These are phyloP conservation scores for Myotis lucifugus DNA, from an alignment of 2,113 vertebrate genomes.

Conservation along the genomic window DNA sequence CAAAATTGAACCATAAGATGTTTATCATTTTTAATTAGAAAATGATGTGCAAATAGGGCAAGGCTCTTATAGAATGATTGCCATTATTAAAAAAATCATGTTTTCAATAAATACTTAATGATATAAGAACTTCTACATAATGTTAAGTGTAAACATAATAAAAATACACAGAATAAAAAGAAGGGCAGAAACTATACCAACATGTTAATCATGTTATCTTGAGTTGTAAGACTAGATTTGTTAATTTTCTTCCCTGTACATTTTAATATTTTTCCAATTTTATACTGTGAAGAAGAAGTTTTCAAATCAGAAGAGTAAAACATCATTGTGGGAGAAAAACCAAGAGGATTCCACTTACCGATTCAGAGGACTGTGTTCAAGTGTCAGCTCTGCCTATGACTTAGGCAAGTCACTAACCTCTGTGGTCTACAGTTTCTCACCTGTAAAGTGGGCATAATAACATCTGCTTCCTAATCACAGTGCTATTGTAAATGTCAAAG, in stretches of 20 bases:
- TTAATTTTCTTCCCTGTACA: neutral
- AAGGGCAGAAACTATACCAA: neutral
- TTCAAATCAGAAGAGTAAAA: conserved; percentile 38
- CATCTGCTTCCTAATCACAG: neutral
- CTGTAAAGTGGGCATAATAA: neutral
- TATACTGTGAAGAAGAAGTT: neutral
- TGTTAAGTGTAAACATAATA: neutral
- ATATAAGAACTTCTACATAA: neutral
- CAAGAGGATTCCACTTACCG: neutral
- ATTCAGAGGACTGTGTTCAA: neutral
- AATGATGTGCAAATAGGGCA: neutral
- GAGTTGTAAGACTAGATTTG: neutral
- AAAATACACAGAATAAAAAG: neutral
- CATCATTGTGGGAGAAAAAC: neutral
- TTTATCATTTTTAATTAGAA: conserved; percentile 38
- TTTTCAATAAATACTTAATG: neutral
- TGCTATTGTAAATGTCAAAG: neutral
- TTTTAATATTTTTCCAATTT: conserved; percentile 25
- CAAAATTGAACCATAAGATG: conserved; percentile 28
- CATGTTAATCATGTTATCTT: neutral
- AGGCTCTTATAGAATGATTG: neutral
- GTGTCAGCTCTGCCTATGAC: neutral
- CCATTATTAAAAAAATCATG: conserved; percentile 14
- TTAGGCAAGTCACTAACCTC: neutral
- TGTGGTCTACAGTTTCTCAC: neutral